phyloP scores from a whole-genome alignment of 2,113 vertebrate species.

The Poecile atricapillus region DNA sequence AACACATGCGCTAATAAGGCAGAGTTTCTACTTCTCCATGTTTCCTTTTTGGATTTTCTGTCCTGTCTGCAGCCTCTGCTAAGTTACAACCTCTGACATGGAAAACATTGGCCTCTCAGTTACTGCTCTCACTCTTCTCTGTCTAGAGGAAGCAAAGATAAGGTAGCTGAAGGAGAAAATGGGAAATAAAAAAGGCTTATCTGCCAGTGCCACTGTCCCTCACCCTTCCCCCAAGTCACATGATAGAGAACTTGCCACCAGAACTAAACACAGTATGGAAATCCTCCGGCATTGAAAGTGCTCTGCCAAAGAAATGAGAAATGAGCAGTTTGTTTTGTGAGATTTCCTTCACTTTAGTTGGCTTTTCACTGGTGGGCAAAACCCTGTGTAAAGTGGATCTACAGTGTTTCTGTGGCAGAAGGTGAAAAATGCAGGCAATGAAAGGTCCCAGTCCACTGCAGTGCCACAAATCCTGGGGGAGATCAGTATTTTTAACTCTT shows the following conservation, averaged over 20 bases:
- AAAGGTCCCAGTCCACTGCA: not conserved
- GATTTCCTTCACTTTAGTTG: not conserved
- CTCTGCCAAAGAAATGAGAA: not conserved
- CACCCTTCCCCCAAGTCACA: not conserved
- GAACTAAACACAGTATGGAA: not conserved
- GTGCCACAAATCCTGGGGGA: not conserved
- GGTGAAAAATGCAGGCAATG: not conserved
- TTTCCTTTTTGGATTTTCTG: not conserved
- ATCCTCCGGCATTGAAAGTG: not conserved
- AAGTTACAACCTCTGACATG: not conserved
- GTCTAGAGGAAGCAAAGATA: not conserved
- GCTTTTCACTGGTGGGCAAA: not conserved
- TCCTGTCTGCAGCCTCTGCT: not conserved
- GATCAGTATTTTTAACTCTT: not conserved
- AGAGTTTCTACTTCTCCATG: not conserved
- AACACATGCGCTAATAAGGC: not conserved
- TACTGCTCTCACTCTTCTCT: not conserved
- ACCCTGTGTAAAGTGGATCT: not conserved
- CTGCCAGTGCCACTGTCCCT: not conserved
- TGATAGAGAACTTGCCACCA: not conserved
- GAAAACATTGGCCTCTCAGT: not conserved
- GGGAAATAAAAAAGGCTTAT: not conserved
- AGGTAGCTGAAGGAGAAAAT: not conserved
- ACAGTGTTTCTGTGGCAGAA: not conserved
- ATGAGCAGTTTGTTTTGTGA: not conserved